These are phyloP conservation scores for Balaenoptera acutorostrata DNA, from an alignment of 2,113 vertebrate genomes.

Conservation along the genomic window DNA sequence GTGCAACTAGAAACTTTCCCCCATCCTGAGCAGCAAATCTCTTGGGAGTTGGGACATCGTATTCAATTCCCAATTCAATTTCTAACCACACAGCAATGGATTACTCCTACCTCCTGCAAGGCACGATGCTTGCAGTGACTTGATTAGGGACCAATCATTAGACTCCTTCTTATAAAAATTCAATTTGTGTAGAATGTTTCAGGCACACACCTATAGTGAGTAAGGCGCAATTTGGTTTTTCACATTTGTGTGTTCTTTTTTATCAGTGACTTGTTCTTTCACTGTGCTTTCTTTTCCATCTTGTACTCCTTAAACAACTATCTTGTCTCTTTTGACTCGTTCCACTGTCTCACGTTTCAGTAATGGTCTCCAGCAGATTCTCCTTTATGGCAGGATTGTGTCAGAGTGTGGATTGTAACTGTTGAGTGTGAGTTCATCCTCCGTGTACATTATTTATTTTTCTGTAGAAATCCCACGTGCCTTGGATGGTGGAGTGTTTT, in stretches of 20 bases:
- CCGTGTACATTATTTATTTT: not conserved
- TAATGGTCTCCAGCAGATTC: not conserved
- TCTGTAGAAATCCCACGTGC: not conserved
- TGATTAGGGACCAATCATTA: not conserved
- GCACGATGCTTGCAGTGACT: not conserved
- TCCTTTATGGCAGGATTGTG: not conserved
- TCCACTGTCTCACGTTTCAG: not conserved
- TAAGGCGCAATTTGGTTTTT: not conserved
- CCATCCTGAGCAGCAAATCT: not conserved
- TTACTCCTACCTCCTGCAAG: not conserved
- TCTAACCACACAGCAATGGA: not conserved
- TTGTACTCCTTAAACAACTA: not conserved
- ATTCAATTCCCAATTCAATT: not conserved
- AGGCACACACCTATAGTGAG: not conserved
- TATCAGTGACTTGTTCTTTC: not conserved
- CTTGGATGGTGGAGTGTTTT: not conserved
- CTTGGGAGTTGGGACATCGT: not conserved
- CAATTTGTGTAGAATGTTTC: not conserved
- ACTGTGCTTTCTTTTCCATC: not conserved
- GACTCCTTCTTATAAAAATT: not conserved
- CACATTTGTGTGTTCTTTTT: not conserved
- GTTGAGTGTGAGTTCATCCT: not conserved
- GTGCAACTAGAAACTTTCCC: not conserved
- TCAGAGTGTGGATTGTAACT: rapidly evolving
- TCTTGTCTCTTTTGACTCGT: not conserved